Percentiles rank a stretch among this genome's conserved stretches.
Conservation (phyloP, 2,797 vertebrate genomes). For the Hydrolagus colliei region DNA sequence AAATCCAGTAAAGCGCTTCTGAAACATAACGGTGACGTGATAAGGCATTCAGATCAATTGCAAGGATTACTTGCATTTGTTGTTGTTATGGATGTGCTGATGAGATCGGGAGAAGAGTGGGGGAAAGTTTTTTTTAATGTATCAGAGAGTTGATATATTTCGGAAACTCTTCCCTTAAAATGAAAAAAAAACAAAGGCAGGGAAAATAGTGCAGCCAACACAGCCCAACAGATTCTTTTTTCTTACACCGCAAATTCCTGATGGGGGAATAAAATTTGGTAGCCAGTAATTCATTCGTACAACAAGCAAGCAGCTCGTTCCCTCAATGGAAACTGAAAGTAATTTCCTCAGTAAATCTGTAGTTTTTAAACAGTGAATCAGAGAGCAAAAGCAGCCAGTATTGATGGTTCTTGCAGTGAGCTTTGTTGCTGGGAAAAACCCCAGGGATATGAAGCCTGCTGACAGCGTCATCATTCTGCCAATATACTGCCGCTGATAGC, state of each 20-base stretch:
- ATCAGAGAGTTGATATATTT: too few relatives aligned
- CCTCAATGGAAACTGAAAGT: background rate
- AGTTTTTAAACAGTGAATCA: background rate
- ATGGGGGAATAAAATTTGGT: background rate
- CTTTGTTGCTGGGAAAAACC: background rate
- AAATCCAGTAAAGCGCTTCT: too few relatives aligned
- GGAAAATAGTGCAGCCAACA: background rate
- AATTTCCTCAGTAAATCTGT: conserved; percentile 6
- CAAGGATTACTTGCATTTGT: too few relatives aligned
- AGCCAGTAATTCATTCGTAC: background rate
- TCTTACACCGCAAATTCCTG: background rate
- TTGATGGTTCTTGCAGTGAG: background rate
- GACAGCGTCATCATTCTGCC: background rate
- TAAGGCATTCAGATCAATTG: too few relatives aligned
- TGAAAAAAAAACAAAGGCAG: too few relatives aligned
- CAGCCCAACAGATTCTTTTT: background rate
- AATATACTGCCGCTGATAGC: background rate
- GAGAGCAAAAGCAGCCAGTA: background rate
- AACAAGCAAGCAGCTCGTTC: background rate
- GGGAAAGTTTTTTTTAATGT: too few relatives aligned
- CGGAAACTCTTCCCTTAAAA: background rate
- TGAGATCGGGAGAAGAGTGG: too few relatives aligned
- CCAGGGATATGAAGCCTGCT: conserved; percentile 7
- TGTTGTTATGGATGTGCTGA: too few relatives aligned
- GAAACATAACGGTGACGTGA: too few relatives aligned